phyloP scores from a whole-genome alignment of 2,888 invertebrate species.

The Eupithecia exiguata region DNA sequence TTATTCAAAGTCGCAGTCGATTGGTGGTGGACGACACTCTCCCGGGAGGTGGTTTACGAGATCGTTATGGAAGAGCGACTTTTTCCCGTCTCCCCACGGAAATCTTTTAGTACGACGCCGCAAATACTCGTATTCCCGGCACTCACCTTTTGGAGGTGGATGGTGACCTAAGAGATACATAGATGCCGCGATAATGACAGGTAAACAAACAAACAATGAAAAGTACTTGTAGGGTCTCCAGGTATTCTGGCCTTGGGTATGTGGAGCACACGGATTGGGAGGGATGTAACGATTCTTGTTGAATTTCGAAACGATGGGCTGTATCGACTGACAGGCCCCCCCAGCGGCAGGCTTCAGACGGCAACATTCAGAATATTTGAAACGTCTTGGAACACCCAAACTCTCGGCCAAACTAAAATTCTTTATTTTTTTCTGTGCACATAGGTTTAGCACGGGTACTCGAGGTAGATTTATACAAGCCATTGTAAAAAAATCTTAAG shows the following conservation, averaged over 20 bases:
- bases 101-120: neutral
- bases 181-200: neutral
- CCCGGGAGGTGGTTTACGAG: neutral
- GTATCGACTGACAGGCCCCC: neutral
- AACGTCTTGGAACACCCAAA: neutral
- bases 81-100: neutral
- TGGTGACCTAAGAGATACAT: accelerated
- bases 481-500: neutral
- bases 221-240: neutral
- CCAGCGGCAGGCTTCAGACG: neutral
- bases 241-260: neutral
- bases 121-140: neutral
- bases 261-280: neutral
- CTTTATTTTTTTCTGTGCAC: neutral
- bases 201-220: neutral
- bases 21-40: neutral
- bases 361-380: neutral
- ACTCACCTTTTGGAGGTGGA: neutral
- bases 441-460: neutral
- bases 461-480: neutral
- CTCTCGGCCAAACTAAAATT: neutral
- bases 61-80: neutral
- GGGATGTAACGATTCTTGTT: neutral
- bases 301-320: neutral
- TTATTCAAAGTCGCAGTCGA: neutral